Percentiles rank a stretch among this genome's conserved stretches.
These are phyloP conservation scores for Drosophila tripunctata DNA, from an alignment of 2,888 invertebrate species.

Conservation along the genomic window DNA sequence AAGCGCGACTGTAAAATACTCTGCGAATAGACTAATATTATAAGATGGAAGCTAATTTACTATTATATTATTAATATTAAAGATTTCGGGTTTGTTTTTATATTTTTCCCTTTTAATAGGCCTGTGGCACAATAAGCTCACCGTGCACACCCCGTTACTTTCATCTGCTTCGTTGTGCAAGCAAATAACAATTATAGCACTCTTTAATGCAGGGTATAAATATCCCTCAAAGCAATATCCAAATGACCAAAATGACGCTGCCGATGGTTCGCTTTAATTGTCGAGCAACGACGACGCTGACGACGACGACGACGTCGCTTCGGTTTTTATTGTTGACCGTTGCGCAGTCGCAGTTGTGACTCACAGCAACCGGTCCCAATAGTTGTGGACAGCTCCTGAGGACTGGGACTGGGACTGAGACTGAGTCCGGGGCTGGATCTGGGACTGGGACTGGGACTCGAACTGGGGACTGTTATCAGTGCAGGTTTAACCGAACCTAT, in stretches of 20 bases:
- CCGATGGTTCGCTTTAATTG: conserved; percentile 68
- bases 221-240: conserved; percentile 20
- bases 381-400: neutral
- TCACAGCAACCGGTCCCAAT: conserved; percentile 48
- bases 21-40: neutral
- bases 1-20: neutral
- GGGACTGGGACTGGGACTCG: neutral
- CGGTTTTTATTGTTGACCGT: conserved; percentile 44
- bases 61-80: no score
- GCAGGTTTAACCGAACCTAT: conserved; percentile 84
- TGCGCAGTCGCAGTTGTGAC: conserved; percentile 49
- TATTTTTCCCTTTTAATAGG: no score
- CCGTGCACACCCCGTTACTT: no score
- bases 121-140: no score
- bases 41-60: no score
- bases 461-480: conserved; percentile 75
- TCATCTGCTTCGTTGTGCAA: neutral
- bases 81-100: no score
- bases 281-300: conserved; percentile 25
- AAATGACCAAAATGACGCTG: conserved; percentile 49
- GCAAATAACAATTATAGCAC: no score
- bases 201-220: neutral
- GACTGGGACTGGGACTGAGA: neutral
- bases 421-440: neutral
- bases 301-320: conserved; percentile 19